Base-by-base conservation (phyloP, 2,888 invertebrate genomes). In the Ditylenchus weischeri region DNA sequence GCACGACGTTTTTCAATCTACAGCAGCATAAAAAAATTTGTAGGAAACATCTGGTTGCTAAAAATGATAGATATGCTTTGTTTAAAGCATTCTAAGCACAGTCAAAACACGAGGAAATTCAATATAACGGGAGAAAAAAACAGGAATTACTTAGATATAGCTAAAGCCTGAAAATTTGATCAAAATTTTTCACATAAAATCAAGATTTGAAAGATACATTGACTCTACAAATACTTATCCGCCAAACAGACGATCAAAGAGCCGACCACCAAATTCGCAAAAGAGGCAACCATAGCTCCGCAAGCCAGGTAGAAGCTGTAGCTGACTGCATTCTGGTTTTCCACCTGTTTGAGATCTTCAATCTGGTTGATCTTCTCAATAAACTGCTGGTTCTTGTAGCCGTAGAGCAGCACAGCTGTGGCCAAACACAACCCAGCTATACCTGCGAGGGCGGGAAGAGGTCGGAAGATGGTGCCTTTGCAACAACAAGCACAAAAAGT, bases 401-500 rank as follows among this genome's bases (percentile, higher is more conserved):
- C 64, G 23, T 60, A 67, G 21, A 65, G 36, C 47, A 43, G 43
- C 38, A 75, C 62, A 19, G 68, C 69, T 35, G 69, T 11, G 49
- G 64, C 57, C 47, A 71, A 50, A 19, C 29, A 65, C 35, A 71
- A 21, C 15, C 57, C 61, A 49, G 68, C 60, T 19, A 57, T 23
- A n/a, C 50, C 57, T 19, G 72, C 63, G 21, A 71, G 54, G 19
- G 54, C 64, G 36, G 64, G 43, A 23, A 73, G 57, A n/a, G 72
- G 72, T 29, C 69, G 62, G 43, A 74, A 50, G 35, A 71, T 71
- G 48, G 51, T 47, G 19, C 59, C 35, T 19, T 51, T 50, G 60
- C 72, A 71, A 38, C 64, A 69, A 58, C 72, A 71, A 11, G 73
- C 65, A 57, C 62, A 71, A 50, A 71, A 74, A 11, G 72, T 65